phyloP scores from a whole-genome alignment of 2,797 vertebrate genomes.

The Etheostoma perlongum region DNA sequence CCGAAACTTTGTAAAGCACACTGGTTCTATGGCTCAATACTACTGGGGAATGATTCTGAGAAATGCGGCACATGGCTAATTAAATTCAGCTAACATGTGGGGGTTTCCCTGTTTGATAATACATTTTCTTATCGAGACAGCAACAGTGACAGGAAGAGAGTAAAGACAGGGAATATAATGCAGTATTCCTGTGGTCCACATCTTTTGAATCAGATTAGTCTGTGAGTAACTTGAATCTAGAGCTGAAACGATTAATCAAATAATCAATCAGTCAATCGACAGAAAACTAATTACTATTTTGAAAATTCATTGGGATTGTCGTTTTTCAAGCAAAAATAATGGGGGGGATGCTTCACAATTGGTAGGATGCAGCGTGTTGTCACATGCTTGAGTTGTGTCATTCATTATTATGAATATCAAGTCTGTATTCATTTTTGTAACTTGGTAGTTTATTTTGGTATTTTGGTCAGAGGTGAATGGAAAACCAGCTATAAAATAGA shows the following conservation, averaged over 20 bases:
- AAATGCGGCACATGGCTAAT: conserved; percentile 41
- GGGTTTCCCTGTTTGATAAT: conserved; percentile 30
- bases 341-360: background rate
- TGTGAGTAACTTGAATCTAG: background rate
- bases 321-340: background rate
- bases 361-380: background rate
- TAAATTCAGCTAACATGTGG: conserved; percentile 41
- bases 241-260: background rate
- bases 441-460: no score
- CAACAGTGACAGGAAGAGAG: conserved; percentile 1
- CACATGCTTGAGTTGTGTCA: background rate
- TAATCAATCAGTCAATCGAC: background rate
- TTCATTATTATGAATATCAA: background rate
- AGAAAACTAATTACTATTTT: background rate
- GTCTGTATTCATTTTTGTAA: background rate
- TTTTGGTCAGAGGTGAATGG: background rate
- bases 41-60: conserved; percentile 10
- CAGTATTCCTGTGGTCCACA: background rate
- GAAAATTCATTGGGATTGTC: background rate
- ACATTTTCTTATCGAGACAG: conserved; percentile 17
- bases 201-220: conserved; percentile 2
- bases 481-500: background rate
- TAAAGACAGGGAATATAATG: background rate
- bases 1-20: conserved; percentile 36
- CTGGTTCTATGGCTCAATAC: conserved; percentile 13